Percentiles rank a stretch among this genome's conserved stretches.
phyloP scores from a whole-genome alignment of 2,888 invertebrate species.

The Meghimatium bilineatum region DNA sequence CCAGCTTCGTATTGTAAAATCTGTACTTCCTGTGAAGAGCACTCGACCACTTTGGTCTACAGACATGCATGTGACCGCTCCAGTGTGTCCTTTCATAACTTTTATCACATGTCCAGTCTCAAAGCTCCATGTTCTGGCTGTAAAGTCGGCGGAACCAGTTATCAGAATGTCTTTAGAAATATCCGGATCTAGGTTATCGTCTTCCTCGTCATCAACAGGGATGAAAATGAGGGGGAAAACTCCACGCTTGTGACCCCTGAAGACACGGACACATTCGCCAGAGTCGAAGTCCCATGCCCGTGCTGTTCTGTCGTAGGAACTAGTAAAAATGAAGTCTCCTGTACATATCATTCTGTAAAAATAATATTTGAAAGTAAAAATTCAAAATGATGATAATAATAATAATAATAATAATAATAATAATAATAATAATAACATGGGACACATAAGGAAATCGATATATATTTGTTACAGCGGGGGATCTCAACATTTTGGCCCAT shows the following conservation, averaged over 20 bases:
- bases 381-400: too few relatives aligned
- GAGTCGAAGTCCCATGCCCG: conserved; percentile 79
- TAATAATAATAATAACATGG: too few relatives aligned
- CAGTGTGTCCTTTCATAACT: conserved; percentile 77
- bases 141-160: conserved; percentile 77
- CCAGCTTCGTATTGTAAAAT: conserved; percentile 78
- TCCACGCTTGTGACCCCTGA: conserved; percentile 78
- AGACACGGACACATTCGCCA: conserved; percentile 76
- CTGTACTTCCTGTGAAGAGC: conserved; percentile 79
- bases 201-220: conserved; percentile 76
- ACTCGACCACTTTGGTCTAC: conserved; percentile 76
- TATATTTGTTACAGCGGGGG: too few relatives aligned
- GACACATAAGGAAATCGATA: too few relatives aligned
- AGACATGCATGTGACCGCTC: conserved; percentile 78
- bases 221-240: conserved; percentile 79
- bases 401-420: too few relatives aligned
- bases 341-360: conserved; percentile 76
- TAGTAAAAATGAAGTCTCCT: conserved; percentile 77
- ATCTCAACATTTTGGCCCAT: too few relatives aligned
- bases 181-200: conserved; percentile 64
- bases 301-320: conserved; percentile 75
- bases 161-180: conserved; percentile 74
- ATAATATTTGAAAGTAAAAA: too few relatives aligned
- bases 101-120: conserved; percentile 76
- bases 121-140: conserved; percentile 77